Percentiles rank a stretch among this genome's conserved stretches.
Conservation (phyloP, 2,797 vertebrate genomes). For the Bovichtus diacanthus region DNA sequence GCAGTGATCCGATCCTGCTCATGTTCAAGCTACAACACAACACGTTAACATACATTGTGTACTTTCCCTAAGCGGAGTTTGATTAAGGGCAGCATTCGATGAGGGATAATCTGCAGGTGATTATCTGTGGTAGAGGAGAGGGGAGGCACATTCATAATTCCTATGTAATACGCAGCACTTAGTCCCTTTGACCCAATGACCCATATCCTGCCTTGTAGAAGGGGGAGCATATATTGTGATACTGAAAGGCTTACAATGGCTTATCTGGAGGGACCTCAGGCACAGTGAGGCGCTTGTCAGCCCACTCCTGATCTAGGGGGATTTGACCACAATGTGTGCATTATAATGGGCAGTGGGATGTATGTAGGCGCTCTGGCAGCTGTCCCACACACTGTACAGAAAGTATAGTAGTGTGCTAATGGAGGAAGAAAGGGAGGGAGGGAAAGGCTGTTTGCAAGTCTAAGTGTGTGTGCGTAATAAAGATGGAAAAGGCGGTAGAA, state of each 20-base stretch:
- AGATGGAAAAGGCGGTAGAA: conserved; percentile 29
- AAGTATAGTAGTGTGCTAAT: conserved; percentile 44
- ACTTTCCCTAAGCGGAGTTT: conserved; percentile 70
- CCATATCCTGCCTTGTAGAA: conserved; percentile 79
- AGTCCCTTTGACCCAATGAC: conserved; percentile 81
- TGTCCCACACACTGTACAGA: conserved; percentile 70
- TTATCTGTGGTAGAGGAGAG: conserved; percentile 63
- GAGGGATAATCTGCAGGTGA: conserved; percentile 76
- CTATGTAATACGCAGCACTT: conserved; percentile 75
- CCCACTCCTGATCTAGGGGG: conserved; percentile 70
- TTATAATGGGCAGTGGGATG: conserved; percentile 72
- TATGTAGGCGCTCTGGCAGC: conserved; percentile 70
- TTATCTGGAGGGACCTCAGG: conserved; percentile 76
- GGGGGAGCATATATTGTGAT: conserved; percentile 74
- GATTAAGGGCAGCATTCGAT: conserved; percentile 68
- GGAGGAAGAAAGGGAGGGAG: conserved; percentile 15
- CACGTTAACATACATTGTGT: conserved; percentile 53
- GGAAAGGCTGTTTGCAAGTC: conserved; percentile 48
- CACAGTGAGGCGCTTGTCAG: conserved; percentile 80
- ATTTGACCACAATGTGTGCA: conserved; percentile 77
- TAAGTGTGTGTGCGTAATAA: conserved; percentile 55
- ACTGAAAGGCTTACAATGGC: conserved; percentile 81
- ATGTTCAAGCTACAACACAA: conserved; percentile 51
- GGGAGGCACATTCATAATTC: conserved; percentile 72
- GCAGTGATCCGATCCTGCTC: conserved; percentile 25